A percentile compares a stretch with the other conserved stretches of the same genome.
Evolutionary conservation across 2,888 invertebrate genomes (phyloP).

Genomic region (Drosophila borborema): DNA sequence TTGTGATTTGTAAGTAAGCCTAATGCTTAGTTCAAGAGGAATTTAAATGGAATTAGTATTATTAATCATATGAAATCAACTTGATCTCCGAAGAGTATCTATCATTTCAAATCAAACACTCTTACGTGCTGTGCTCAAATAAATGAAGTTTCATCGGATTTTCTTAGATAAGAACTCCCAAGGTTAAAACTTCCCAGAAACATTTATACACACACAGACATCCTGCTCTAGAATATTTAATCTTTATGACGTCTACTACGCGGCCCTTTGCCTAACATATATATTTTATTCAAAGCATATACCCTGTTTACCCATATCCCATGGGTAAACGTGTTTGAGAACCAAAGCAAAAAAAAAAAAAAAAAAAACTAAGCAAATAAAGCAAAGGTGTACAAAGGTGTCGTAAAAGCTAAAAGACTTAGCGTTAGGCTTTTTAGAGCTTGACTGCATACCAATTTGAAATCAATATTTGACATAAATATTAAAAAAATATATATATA

Average conservation of each 20-base stretch:
- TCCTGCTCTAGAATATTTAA: neutral
- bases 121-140: neutral
- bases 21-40: too few relatives aligned
- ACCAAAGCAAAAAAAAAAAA: neutral
- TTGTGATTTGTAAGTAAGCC: too few relatives aligned
- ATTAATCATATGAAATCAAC: too few relatives aligned
- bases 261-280: too few relatives aligned
- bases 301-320: neutral
- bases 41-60: too few relatives aligned
- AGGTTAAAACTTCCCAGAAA: neutral
- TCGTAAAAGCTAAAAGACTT: slow-evolving; percentile 28
- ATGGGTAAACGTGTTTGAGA: neutral
- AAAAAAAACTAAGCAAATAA: slow-evolving; percentile 1
- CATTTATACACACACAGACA: too few relatives aligned
- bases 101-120: neutral
- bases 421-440: slow-evolving; percentile 27
- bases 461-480: slow-evolving; percentile 76
- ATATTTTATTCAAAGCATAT: neutral
- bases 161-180: neutral
- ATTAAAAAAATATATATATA: slow-evolving; percentile 31
- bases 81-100: neutral
- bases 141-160: neutral
- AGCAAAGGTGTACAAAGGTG: slow-evolving; percentile 25
- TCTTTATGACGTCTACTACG: too few relatives aligned
- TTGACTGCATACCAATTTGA: slow-evolving; percentile 29